A percentile compares a stretch with the other conserved stretches of the same genome.
phyloP scores from a whole-genome alignment of 2,797 vertebrate species.

The Oryzias dopingdopingensis region DNA sequence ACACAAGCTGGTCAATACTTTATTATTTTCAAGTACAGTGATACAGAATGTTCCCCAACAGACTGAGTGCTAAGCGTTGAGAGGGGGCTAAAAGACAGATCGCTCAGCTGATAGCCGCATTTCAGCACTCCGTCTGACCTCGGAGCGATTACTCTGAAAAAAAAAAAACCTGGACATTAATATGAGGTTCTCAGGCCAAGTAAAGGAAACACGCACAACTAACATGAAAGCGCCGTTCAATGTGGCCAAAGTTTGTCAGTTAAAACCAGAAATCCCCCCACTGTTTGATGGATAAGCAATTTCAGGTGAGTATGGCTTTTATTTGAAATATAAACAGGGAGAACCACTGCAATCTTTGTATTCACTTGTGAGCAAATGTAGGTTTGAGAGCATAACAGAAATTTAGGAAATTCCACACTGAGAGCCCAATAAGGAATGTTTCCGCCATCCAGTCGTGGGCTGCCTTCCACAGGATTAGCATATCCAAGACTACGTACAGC shows the following conservation, averaged over 20 bases:
- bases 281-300: conserved; percentile 11
- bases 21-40: conserved; percentile 58
- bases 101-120: conserved; percentile 59
- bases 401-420: neutral
- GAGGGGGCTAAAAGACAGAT: conserved; percentile 59
- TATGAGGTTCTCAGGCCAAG: conserved; percentile 38
- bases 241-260: conserved; percentile 19
- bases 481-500: conserved; percentile 34
- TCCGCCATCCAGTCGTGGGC: conserved; percentile 26
- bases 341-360: neutral
- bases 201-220: conserved; percentile 31
- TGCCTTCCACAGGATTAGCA: conserved; percentile 42
- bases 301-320: conserved; percentile 11
- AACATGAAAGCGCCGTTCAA: conserved; percentile 43
- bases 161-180: conserved; percentile 67
- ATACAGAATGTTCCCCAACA: conserved; percentile 26
- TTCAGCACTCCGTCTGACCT: conserved; percentile 70
- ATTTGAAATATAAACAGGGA: too few species aligned
- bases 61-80: conserved; percentile 45
- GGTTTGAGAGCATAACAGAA: neutral
- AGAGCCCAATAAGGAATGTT: conserved; percentile 6
- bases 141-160: conserved; percentile 71
- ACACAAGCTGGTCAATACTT: conserved; percentile 60
- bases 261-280: conserved; percentile 6
- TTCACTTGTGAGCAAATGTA: conserved; percentile 22